These are phyloP conservation scores for Kryptopterus vitreolus DNA, from an alignment of 2,797 vertebrate genomes.

Conservation along the genomic window DNA sequence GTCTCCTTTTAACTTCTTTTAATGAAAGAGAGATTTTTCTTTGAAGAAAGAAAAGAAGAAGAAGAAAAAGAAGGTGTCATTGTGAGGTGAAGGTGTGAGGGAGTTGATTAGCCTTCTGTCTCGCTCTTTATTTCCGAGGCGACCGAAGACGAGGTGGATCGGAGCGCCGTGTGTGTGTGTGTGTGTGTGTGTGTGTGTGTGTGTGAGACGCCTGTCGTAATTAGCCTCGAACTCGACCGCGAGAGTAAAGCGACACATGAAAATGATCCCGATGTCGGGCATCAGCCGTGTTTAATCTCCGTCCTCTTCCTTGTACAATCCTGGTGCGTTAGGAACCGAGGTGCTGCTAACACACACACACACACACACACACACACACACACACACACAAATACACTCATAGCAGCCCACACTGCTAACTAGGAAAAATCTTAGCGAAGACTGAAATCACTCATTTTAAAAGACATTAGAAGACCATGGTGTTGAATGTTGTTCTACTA, in stretches of 20 bases:
- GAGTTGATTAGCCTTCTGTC: slow-evolving; percentile 51
- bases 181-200: no score
- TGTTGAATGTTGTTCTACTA: no score
- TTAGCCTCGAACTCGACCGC: slow-evolving; percentile 50
- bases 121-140: slow-evolving; percentile 41
- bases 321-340: no score
- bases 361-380: no score
- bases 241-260: slow-evolving; percentile 54
- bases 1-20: background rate
- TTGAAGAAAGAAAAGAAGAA: no score
- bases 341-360: no score
- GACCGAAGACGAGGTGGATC: slow-evolving; percentile 38
- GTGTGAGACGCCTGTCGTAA: slow-evolving; percentile 52
- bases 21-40: no score
- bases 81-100: slow-evolving; percentile 52
- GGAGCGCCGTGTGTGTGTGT: slow-evolving; percentile 52
- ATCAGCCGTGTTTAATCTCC: slow-evolving; percentile 37
- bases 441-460: no score
- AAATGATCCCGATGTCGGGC: slow-evolving; percentile 41
- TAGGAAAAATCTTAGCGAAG: no score
- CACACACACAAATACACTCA: no score
- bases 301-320: slow-evolving; percentile 58
- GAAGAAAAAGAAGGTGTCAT: slow-evolving; percentile 30
- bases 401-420: no score
- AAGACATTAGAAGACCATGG: no score